These are phyloP conservation scores for Hemicentrotus pulcherrimus DNA, from an alignment of 35 echinoderm and acorn worm genomes.

Conservation along the genomic window DNA sequence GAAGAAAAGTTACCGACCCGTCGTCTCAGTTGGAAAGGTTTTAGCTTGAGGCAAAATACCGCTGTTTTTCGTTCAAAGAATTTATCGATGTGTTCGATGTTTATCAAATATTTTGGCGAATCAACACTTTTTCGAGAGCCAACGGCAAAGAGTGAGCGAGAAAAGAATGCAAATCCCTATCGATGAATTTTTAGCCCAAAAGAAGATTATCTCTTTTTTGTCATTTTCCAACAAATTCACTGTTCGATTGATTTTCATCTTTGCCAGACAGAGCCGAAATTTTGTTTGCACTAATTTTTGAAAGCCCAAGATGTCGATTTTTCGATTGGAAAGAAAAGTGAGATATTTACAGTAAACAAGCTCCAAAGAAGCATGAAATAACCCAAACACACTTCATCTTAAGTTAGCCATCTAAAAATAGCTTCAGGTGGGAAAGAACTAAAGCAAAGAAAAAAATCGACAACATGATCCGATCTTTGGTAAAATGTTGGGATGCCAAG, in stretches of 20 bases:
- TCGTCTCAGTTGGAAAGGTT: background rate
- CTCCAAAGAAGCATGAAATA: background rate
- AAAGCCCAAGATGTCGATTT: background rate
- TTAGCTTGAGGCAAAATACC: constrained; percentile 25
- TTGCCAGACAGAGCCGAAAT: background rate
- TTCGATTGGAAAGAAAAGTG: background rate
- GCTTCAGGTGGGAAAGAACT: background rate
- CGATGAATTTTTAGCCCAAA: background rate
- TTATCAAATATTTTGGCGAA: constrained; percentile 41
- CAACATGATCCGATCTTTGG: too few relatives aligned
- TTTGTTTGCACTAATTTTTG: background rate
- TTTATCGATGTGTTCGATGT: constrained; percentile 20
- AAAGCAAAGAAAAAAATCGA: background rate
- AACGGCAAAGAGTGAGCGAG: background rate
- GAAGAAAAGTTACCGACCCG: background rate
- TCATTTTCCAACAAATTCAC: constrained; percentile 2
- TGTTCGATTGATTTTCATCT: background rate
- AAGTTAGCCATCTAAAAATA: too few relatives aligned
- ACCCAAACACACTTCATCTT: background rate
- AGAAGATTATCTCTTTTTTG: background rate
- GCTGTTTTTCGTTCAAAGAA: background rate
- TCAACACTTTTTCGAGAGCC: constrained; percentile 13
- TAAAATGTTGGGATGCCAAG: too few relatives aligned
- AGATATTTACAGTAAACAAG: constrained; percentile 42
- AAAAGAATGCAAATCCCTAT: constrained; percentile 20